Conservation (phyloP, 2,113 vertebrate genomes). For the Puntigrus tetrazona region DNA sequence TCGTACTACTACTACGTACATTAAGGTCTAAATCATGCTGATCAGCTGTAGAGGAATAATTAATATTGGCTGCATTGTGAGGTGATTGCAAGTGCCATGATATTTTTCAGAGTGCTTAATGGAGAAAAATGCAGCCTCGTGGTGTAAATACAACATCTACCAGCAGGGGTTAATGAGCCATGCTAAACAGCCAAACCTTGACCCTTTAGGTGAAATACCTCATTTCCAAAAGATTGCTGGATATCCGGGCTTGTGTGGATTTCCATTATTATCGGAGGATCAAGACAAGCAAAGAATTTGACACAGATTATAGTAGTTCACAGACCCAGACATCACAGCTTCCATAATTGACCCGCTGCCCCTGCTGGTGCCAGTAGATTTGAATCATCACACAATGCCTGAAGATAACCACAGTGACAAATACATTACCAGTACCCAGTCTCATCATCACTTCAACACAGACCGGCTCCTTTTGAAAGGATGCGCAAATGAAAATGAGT, state of each 20-base stretch:
- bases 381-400: background rate
- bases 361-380: constrained; percentile 1
- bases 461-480: background rate
- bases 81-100: background rate
- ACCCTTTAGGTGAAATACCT: background rate
- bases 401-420: background rate
- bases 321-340: background rate
- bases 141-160: background rate
- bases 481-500: background rate
- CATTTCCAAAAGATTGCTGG: background rate
- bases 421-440: background rate
- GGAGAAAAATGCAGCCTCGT: background rate
- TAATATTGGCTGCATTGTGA: background rate
- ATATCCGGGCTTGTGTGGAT: background rate
- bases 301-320: background rate
- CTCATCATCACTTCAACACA: background rate
- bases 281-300: background rate
- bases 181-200: background rate
- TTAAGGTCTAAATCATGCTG: background rate
- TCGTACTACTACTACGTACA: background rate
- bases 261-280: background rate
- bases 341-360: background rate
- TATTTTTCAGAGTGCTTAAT: background rate
- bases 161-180: background rate
- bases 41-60: background rate